These are phyloP conservation scores for Clarias gariepinus DNA, from an alignment of 2,113 vertebrate genomes.

Conservation along the genomic window DNA sequence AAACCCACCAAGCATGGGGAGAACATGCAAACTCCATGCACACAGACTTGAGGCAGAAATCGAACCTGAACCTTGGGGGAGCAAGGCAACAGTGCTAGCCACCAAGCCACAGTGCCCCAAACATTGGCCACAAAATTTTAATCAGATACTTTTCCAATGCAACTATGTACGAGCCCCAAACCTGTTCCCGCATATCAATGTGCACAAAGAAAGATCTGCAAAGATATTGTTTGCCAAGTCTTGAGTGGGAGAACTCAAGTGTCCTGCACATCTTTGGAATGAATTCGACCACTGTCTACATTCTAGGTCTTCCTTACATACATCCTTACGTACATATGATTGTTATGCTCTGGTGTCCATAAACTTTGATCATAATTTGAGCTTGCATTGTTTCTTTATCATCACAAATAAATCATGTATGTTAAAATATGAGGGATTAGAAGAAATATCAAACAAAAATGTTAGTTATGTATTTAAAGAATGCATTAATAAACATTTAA, in stretches of 20 bases:
- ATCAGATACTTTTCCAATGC: no score
- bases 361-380: not conserved
- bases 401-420: not conserved
- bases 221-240: no score
- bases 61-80: no score
- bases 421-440: not conserved
- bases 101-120: not conserved
- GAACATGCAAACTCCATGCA: no score
- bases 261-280: no score
- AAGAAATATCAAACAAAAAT: not conserved
- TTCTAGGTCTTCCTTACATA: not conserved
- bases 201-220: no score
- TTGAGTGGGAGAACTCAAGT: no score
- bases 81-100: no score
- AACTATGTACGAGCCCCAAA: not conserved
- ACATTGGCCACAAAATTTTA: not conserved
- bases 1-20: no score
- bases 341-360: not conserved
- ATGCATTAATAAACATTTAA: not conserved
- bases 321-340: no score
- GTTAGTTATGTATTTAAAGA: not conserved
- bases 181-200: not conserved
- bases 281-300: no score
- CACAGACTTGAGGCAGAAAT: no score
- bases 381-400: not conserved